These are phyloP conservation scores for Priocnemis perturbator DNA, from an alignment of 2,888 invertebrate genomes.

Conservation along the genomic window DNA sequence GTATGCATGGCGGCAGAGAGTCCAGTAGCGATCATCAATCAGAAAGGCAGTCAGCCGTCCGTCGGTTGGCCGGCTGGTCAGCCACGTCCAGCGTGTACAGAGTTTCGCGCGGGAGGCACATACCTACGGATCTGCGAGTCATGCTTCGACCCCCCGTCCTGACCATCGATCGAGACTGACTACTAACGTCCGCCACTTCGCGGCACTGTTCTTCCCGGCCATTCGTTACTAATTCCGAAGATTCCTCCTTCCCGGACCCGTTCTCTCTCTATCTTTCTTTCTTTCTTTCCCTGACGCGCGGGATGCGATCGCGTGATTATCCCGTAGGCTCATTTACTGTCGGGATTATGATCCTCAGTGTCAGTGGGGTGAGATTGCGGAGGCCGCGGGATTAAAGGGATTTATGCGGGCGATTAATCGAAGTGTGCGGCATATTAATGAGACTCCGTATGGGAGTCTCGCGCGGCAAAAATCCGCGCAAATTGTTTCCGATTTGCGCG, in stretches of 20 bases:
- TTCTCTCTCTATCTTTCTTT: not conserved
- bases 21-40: constrained; percentile 72
- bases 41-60: constrained; percentile 64
- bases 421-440: too few relatives aligned
- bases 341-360: too few relatives aligned
- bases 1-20: constrained; percentile 67
- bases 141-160: constrained; percentile 67
- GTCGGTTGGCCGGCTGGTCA: constrained; percentile 69
- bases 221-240: constrained; percentile 6
- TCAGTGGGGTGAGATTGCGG: too few relatives aligned
- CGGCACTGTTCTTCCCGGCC: constrained; percentile 39
- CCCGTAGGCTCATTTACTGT: too few relatives aligned
- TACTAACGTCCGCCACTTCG: constrained; percentile 35
- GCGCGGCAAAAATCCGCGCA: too few relatives aligned
- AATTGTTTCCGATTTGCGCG: too few relatives aligned
- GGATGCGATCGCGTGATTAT: too few relatives aligned
- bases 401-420: too few relatives aligned
- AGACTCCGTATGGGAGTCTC: too few relatives aligned
- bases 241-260: not conserved
- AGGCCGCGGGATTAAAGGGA: too few relatives aligned
- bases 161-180: constrained; percentile 65
- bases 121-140: constrained; percentile 69
- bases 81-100: constrained; percentile 64
- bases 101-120: constrained; percentile 67
- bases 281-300: too few relatives aligned